Conservation (phyloP, 2,113 vertebrate species). For the Lipophrys pholis region DNA sequence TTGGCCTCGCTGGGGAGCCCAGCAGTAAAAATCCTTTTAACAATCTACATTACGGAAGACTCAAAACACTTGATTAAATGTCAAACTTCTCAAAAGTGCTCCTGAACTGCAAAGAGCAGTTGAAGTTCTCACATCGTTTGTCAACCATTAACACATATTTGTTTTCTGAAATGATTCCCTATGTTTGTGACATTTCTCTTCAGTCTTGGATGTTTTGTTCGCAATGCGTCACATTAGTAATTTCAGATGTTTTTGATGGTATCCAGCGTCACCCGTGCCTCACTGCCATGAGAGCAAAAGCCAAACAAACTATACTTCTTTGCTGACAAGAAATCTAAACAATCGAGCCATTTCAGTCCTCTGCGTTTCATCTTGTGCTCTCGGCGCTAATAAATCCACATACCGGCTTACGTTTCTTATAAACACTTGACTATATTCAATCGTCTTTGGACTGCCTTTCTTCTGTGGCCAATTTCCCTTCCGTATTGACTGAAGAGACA, state of each 20-base stretch:
- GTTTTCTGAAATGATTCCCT: too few species aligned
- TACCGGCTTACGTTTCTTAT: conserved; percentile 15
- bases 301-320: conserved; percentile 31
- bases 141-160: background rate
- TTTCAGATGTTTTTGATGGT: background rate
- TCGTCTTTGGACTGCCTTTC: conserved; percentile 9
- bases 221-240: background rate
- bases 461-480: background rate
- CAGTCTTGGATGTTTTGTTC: background rate
- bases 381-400: conserved; percentile 12
- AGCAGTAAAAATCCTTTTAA: background rate
- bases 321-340: conserved; percentile 43
- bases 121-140: conserved; percentile 5
- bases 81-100: background rate
- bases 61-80: conserved; percentile 17
- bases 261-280: background rate
- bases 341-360: background rate
- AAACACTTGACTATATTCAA: conserved; percentile 12
- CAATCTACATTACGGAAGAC: conserved; percentile 3
- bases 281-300: background rate
- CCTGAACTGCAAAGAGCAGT: conserved; percentile 3
- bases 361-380: conserved; percentile 22
- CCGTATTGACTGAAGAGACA: background rate
- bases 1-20: background rate
- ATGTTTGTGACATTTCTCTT: background rate